Conservation (phyloP, 2,113 vertebrate species). For the Morone chrysops region DNA sequence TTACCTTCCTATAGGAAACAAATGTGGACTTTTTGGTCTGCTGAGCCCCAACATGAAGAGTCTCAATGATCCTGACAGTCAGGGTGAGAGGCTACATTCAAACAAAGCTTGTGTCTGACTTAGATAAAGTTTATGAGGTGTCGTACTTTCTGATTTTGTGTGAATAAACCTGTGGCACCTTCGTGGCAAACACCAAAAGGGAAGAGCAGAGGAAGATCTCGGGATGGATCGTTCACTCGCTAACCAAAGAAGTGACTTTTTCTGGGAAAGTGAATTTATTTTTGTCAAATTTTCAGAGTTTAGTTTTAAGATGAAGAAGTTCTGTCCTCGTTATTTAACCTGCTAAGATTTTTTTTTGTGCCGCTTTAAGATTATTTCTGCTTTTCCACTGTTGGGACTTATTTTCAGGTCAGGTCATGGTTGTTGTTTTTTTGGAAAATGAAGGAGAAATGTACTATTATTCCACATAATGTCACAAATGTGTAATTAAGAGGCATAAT, state of each 20-base stretch:
- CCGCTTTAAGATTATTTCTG: slow-evolving; percentile 4
- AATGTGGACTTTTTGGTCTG: not conserved
- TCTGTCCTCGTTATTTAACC: slow-evolving; percentile 23
- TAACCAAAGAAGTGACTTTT: not conserved
- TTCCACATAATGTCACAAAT: not conserved
- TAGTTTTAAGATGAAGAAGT: not conserved
- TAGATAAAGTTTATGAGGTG: not conserved
- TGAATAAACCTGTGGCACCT: not conserved
- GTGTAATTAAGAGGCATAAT: not conserved
- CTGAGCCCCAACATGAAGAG: not conserved
- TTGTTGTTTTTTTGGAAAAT: slow-evolving; percentile 15
- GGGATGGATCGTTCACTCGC: slow-evolving; percentile 16
- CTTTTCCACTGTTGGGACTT: not conserved
- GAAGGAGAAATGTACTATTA: slow-evolving; percentile 15
- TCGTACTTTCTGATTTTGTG: not conserved
- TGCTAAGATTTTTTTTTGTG: not conserved
- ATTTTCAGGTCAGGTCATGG: not conserved
- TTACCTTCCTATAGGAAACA: slow-evolving; percentile 80
- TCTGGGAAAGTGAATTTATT: not conserved
- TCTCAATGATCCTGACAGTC: not conserved
- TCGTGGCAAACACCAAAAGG: not conserved
- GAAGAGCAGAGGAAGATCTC: not conserved
- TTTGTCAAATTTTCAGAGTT: not conserved
- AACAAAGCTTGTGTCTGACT: not conserved
- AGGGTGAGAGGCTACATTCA: not conserved